Percentiles rank a stretch among this genome's conserved stretches.
Conservation (phyloP, 37 sponge, comb jelly and placozoan species). For the Oscarella lobularis region DNA sequence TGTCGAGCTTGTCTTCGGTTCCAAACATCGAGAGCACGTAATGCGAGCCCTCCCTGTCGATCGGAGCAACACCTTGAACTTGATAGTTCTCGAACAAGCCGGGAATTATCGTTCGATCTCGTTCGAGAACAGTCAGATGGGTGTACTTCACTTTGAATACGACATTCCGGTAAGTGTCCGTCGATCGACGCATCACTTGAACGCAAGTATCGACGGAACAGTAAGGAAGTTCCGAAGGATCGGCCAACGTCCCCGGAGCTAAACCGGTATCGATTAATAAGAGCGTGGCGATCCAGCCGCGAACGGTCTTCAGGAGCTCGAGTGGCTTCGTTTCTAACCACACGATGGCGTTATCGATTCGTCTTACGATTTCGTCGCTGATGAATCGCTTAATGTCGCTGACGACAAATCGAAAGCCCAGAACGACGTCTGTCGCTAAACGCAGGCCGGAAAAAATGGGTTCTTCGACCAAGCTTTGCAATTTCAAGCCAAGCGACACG, state of each 20-base stretch:
- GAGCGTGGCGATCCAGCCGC: not conserved
- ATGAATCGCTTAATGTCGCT: too few species aligned
- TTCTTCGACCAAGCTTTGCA: not conserved
- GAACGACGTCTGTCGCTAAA: not conserved
- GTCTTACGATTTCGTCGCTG: too few species aligned
- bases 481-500: not conserved
- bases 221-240: not conserved
- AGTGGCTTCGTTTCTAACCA: too few species aligned
- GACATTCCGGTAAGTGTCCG: not conserved
- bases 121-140: not conserved
- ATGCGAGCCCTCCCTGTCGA: not conserved
- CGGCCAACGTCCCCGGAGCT: not conserved
- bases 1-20: not conserved
- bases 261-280: not conserved
- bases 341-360: too few species aligned
- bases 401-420: too few species aligned
- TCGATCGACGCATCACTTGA: not conserved
- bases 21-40: not conserved
- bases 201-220: not conserved
- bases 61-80: not conserved
- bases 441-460: not conserved
- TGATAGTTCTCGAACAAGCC: slow-evolving; percentile 2
- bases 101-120: not conserved
- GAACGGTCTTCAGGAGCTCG: not conserved
- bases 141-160: not conserved